Percentiles rank a stretch among this genome's conserved stretches.
These are phyloP conservation scores for Criorhina ranunculi DNA, from an alignment of 2,888 invertebrate species.

Conservation along the genomic window DNA sequence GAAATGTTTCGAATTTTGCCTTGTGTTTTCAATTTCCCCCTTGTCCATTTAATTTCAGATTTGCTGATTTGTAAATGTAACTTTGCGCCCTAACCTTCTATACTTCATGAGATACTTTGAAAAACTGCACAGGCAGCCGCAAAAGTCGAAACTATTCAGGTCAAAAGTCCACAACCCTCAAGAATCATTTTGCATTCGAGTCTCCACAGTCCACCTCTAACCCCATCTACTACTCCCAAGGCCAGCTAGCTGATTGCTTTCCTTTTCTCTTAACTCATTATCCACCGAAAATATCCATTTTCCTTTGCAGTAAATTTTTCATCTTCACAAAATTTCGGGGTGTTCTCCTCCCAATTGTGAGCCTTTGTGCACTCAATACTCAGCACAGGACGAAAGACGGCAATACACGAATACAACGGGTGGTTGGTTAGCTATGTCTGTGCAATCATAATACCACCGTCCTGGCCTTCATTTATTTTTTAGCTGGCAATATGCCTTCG, in stretches of 20 bases:
- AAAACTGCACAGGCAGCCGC: slow-evolving; percentile 12
- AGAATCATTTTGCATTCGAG: slow-evolving; percentile 2
- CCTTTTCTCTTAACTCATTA: slow-evolving; percentile 53
- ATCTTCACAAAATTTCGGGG: slow-evolving; percentile 17
- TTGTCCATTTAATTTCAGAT: no score
- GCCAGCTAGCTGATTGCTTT: slow-evolving; percentile 47
- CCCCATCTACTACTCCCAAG: slow-evolving; percentile 12
- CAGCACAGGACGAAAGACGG: slow-evolving; percentile 24
- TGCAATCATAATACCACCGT: slow-evolving; percentile 45
- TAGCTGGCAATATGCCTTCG: slow-evolving; percentile 68
- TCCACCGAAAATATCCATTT: slow-evolving; percentile 50
- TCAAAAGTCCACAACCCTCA: slow-evolving; percentile 47
- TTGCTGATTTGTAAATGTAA: neutral
- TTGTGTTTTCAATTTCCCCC: no score
- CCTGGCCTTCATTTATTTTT: slow-evolving; percentile 62
- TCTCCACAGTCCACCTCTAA: slow-evolving; percentile 6
- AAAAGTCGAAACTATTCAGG: slow-evolving; percentile 31
- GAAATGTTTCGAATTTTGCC: no score
- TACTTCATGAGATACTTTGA: slow-evolving; percentile 10
- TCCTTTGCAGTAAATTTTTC: slow-evolving; percentile 24
- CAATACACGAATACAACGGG: slow-evolving; percentile 30
- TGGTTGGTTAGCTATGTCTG: slow-evolving; percentile 31
- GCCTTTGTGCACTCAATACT: slow-evolving; percentile 21
- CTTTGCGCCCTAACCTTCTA: neutral
- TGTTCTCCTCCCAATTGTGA: slow-evolving; percentile 7